Evolutionary conservation across 2,797 vertebrate genomes (phyloP).

Genomic region (Odontamblyopus rebecca): DNA sequence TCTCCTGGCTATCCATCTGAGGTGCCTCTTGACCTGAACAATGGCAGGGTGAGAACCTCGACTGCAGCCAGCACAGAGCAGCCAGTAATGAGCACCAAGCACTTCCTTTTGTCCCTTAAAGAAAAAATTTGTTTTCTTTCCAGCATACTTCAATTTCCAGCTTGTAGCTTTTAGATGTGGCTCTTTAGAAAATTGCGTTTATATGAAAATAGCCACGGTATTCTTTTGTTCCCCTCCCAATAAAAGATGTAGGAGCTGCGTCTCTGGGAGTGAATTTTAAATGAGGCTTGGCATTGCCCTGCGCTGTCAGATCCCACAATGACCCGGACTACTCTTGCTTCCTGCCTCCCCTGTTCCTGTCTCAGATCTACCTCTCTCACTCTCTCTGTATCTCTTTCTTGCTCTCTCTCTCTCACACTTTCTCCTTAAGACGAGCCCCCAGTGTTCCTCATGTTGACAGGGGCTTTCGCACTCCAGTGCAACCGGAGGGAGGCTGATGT

Average conservation of each 20-base stretch:
- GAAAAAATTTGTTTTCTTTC: constrained; percentile 29
- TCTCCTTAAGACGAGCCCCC: constrained; percentile 56
- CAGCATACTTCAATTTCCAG: constrained; percentile 28
- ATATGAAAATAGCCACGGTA: constrained; percentile 58
- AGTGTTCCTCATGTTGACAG: constrained; percentile 70
- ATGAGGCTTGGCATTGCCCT: constrained; percentile 72
- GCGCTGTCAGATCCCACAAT: constrained; percentile 68
- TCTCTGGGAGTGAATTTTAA: constrained; percentile 74
- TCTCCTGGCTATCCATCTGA: constrained; percentile 51
- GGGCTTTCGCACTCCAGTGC: constrained; percentile 60
- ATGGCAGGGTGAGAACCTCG: constrained; percentile 51
- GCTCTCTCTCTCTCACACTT: constrained; percentile 45
- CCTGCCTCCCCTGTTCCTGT: constrained; percentile 42
- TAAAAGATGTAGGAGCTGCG: constrained; percentile 79
- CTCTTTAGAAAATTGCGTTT: constrained; percentile 61
- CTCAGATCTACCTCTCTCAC: constrained; percentile 51
- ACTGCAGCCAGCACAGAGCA: constrained; percentile 27
- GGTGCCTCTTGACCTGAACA: constrained; percentile 55
- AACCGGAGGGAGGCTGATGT: constrained; percentile 60
- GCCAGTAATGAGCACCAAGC: constrained; percentile 46
- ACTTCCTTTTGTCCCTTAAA: constrained; percentile 31
- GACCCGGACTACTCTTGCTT: constrained; percentile 62
- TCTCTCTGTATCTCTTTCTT: constrained; percentile 37
- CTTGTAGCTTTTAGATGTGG: constrained; percentile 47
- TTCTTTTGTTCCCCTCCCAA: constrained; percentile 64